phyloP scores from a whole-genome alignment of 2,113 vertebrate species.

The Tragelaphus imberbis region DNA sequence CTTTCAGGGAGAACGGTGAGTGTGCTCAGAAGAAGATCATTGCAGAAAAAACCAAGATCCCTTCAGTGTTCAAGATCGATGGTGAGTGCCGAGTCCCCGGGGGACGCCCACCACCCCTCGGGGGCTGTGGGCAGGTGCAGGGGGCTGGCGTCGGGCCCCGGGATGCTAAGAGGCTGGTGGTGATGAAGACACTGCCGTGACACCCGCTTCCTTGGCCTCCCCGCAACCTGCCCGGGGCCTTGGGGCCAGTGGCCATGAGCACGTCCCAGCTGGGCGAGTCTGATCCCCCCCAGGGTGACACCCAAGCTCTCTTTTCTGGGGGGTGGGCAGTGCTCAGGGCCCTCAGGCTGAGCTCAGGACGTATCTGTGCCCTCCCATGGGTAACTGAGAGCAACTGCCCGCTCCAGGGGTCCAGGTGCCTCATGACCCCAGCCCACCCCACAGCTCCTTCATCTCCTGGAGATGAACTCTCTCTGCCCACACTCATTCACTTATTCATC shows the following conservation, averaged over 20 bases:
- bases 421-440: too few relatives aligned
- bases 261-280: too few relatives aligned
- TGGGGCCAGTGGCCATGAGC: fast-evolving
- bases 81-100: not conserved
- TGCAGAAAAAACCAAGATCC: not conserved
- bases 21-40: not conserved
- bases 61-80: not conserved
- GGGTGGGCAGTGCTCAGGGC: fast-evolving
- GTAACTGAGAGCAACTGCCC: not conserved
- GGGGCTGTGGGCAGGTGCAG: not conserved
- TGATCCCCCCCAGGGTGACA: not conserved
- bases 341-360: not conserved
- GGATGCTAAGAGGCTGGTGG: not conserved
- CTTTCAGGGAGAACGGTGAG: not conserved
- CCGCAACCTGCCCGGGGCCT: fast-evolving
- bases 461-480: not conserved
- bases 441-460: not conserved
- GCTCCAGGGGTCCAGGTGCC: not conserved
- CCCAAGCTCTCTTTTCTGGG: not conserved
- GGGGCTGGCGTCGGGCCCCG: fast-evolving
- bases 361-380: not conserved
- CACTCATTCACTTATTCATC: not conserved
- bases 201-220: not conserved
- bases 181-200: not conserved
- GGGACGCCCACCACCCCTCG: fast-evolving